Evolutionary conservation across 2,797 vertebrate species (phyloP).

Genomic region (Girardinus metallicus): DNA sequence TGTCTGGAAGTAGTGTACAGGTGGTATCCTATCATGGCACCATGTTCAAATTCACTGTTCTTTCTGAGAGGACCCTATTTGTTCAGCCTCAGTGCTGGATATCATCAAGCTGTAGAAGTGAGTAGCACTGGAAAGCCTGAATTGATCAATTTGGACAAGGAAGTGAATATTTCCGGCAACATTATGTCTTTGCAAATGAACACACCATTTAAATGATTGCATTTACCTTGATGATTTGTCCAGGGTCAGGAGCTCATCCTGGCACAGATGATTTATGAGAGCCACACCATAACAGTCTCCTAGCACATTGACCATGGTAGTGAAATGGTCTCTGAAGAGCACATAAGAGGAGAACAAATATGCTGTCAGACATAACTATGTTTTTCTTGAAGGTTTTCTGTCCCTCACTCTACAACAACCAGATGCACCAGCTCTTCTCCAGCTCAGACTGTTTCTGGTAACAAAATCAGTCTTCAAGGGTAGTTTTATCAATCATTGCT

Average conservation of each 20-base stretch:
- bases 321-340: neutral
- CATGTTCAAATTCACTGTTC: neutral
- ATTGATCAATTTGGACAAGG: neutral
- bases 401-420: neutral
- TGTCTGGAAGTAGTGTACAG: neutral
- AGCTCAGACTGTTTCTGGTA: neutral
- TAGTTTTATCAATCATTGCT: neutral
- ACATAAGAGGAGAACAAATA: neutral
- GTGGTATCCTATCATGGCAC: neutral
- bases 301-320: constrained; percentile 2
- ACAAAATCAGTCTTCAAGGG: neutral
- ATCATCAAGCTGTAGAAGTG: neutral
- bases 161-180: neutral
- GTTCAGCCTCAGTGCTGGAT: neutral
- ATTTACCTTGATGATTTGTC: neutral
- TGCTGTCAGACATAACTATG: neutral
- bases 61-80: neutral
- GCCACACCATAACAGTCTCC: constrained; percentile 5
- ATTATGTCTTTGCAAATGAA: neutral
- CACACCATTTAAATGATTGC: neutral
- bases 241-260: neutral
- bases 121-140: neutral
- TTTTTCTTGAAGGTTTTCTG: neutral
- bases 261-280: neutral
- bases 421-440: neutral